Conservation (phyloP, 2,888 invertebrate genomes). For the Drosophila nr. perissopoda region DNA sequence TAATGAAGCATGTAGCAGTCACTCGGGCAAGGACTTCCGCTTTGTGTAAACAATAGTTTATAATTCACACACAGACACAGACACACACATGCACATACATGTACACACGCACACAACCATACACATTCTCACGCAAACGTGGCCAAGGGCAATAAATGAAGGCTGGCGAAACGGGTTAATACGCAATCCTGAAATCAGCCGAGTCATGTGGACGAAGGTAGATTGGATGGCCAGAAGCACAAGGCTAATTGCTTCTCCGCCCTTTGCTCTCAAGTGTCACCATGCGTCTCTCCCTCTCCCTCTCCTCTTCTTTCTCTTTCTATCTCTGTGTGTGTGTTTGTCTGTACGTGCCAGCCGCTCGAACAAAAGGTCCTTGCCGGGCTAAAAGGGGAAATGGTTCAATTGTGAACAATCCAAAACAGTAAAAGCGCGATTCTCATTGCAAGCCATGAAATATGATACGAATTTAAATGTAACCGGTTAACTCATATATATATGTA, state of each 20-base stretch:
- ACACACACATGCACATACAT: constrained; percentile 19
- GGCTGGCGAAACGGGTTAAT: constrained; percentile 65
- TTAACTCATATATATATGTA: not conserved
- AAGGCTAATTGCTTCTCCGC: constrained; percentile 49
- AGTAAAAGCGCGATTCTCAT: constrained; percentile 9
- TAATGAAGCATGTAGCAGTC: constrained; percentile 80
- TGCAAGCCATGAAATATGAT: constrained; percentile 12
- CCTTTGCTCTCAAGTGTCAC: constrained; percentile 35
- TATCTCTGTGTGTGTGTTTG: constrained; percentile 6
- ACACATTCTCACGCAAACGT: constrained; percentile 10
- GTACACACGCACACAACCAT: constrained; percentile 15
- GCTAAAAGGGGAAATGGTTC: constrained; percentile 23
- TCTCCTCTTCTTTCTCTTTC: not conserved
- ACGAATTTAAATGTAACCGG: constrained; percentile 40
- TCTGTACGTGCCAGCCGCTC: constrained; percentile 11
- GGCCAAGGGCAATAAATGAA: constrained; percentile 43
- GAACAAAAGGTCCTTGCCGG: constrained; percentile 45
- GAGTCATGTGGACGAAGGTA: constrained; percentile 35
- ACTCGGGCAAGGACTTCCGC: constrained; percentile 75
- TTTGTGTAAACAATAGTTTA: constrained; percentile 82
- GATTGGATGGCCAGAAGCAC: constrained; percentile 25
- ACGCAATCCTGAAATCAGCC: constrained; percentile 54
- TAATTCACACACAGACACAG: constrained; percentile 66
- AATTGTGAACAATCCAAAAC: not conserved
- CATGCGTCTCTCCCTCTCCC: not conserved